Base-by-base conservation (phyloP, 2,113 vertebrate species). In the Varanus salvator region DNA sequence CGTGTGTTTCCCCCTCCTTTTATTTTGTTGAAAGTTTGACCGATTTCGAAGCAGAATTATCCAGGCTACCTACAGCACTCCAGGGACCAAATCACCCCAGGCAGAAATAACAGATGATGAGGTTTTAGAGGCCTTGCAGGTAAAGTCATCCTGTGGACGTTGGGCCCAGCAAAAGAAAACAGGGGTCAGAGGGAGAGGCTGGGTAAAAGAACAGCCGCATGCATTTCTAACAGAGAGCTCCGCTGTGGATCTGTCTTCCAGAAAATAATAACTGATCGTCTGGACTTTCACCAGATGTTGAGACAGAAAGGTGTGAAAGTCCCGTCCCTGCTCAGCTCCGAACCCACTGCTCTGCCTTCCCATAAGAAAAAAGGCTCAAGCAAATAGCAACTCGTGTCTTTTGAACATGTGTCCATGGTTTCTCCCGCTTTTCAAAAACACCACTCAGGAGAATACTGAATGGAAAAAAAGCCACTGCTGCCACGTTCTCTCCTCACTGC, bases 111-210 rank as follows among this genome's bases (percentile, higher is more conserved):
- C 93, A 0, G 97, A 98, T 0, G 71, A 74, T 0, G 95, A 96
- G 25, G 66, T 97, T 77, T 93, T 98, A 74, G 96, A 97, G 1
- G 91, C 92, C 8, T 72, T 97, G 92, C 97, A 97, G 96, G 97
- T 98, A 95, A 0, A 54, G 0, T 23, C 80, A 34, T 69, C 57
- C 29, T 1, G 27, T 3, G 54, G 1, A 5, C 25, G 34, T 4
- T 6, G 7, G 50, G 2, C 19, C 23, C 6, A 31, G 50, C 9
- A 1, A 6, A 4, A 0, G 38, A 17, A 19, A 50, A 1, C 71
- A 64, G 17, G 60, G 17, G n/a, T 81, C 90, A 2, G 80, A 75
- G 81, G 14, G 27, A 7, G 54, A 8, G 11, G 8, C 23, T 4
- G 1, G 31, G 8, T 3, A 57, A 34, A 44, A 4, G 12, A 3